phyloP scores from a whole-genome alignment of 1,140 invertebrate genomes.

The Orchesella cincta region DNA sequence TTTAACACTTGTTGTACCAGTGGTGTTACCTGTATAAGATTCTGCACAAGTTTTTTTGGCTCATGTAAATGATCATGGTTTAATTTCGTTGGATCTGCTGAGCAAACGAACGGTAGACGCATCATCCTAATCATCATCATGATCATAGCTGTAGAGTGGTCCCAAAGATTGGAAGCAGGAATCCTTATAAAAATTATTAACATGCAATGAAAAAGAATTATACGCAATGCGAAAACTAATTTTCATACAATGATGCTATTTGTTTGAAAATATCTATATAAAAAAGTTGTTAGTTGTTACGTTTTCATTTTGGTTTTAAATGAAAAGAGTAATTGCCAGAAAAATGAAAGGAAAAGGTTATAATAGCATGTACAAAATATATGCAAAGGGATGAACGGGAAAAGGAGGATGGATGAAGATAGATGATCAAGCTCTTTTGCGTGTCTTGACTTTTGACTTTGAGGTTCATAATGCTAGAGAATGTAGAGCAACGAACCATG shows the following conservation, averaged over 20 bases:
- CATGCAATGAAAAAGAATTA: not conserved
- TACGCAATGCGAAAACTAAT: not conserved
- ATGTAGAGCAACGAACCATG: conserved; percentile 13
- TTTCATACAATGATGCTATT: not conserved
- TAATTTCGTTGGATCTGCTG: not conserved
- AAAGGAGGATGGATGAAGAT: not conserved
- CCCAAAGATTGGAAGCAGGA: too few species aligned
- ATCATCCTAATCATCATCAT: not conserved
- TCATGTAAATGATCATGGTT: too few species aligned
- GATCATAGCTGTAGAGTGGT: too few species aligned
- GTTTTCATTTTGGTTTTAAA: too few species aligned
- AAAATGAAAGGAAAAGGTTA: too few species aligned
- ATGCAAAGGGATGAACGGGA: not conserved
- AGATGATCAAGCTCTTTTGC: not conserved
- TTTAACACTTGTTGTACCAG: not conserved
- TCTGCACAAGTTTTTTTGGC: not conserved
- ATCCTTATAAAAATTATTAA: too few species aligned
- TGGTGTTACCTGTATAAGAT: too few species aligned
- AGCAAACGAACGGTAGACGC: not conserved
- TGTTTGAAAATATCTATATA: too few species aligned
- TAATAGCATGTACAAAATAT: not conserved
- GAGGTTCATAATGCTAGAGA: not conserved
- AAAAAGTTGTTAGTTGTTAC: too few species aligned
- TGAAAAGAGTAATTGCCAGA: too few species aligned
- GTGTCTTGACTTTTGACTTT: not conserved